Evolutionary conservation across 2,888 invertebrate genomes (phyloP).

Genomic region (Neoitamus cyanurus): DNA sequence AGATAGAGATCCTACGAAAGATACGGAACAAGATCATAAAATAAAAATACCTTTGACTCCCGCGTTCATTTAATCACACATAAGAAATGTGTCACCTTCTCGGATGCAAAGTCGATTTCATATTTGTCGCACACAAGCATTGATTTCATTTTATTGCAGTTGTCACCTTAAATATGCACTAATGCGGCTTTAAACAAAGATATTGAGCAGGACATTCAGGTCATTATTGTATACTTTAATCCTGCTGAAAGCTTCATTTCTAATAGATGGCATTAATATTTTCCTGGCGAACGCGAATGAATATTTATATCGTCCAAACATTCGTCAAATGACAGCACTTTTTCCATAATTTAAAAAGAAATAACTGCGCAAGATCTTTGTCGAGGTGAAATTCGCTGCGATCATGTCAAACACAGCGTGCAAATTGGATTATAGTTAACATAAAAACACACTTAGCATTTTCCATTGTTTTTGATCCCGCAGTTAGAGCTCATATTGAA

Average conservation of each 20-base stretch:
- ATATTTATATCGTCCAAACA: not conserved
- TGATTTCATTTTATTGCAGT: not conserved
- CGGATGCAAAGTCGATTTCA: too few relatives aligned
- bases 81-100: too few relatives aligned
- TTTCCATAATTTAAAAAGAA: slow-evolving; percentile 4
- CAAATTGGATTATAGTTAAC: slow-evolving; percentile 32
- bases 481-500: slow-evolving; percentile 11
- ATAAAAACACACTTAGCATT: slow-evolving; percentile 26
- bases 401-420: not conserved
- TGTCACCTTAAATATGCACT: not conserved
- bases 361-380: not conserved
- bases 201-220: not conserved
- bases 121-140: too few relatives aligned
- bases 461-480: slow-evolving; percentile 27
- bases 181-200: not conserved
- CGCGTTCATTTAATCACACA: too few relatives aligned
- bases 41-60: too few relatives aligned
- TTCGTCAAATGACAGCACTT: not conserved
- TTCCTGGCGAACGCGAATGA: not conserved
- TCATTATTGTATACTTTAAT: not conserved
- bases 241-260: not conserved
- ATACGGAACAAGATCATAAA: too few relatives aligned
- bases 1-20: too few relatives aligned
- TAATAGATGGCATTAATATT: not conserved
- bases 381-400: not conserved